Evolutionary conservation across 1,140 invertebrate species (phyloP), one percentile per base, ranked within the genome.

Genomic region (Drosophila seguyi): DNA sequence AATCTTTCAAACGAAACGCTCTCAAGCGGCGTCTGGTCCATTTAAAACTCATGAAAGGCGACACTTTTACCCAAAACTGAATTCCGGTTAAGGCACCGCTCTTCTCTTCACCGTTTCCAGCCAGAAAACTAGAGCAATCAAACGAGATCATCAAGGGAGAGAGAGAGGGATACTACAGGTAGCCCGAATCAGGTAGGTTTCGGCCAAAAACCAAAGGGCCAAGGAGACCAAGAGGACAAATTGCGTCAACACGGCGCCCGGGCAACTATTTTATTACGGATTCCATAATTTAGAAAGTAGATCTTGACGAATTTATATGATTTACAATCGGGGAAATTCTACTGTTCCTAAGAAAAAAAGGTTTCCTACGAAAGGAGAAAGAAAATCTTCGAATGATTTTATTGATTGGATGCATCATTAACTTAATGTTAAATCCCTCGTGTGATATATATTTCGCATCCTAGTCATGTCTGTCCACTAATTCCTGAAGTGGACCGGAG

Each of bases 21-120:
- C 67, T 87, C 79, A 62, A 79, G 74, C 82, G 44, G 74, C 44
- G 82, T 58, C 39, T 47, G 29, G 44, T 39, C 42, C 79, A 66
- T 76, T 84, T 84, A 50, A 65, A 41, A 42, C 59, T 31, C 63
- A 69, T 66, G 81, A 86, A 85, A 78, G 44, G 69, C 83, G 79
- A 86, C 82, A 82, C 83, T 82, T 83, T 83, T 66, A 77, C 62
- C 69, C 65, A 55, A 52, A 79, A 59, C n/a, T 52, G 53, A 78
- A 67, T 86, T 87, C 83, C 82, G 60, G 79, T 71, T 87, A 82
- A 82, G 57, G 45, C 25, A 52, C 44, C 29, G 10, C 44, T 20
- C n/a, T 41, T 14, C 20, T 65, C 20, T 29, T n/a, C n/a, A n/a
- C n/a, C n/a, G 20, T 31, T 29, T n/a, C 29, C 27, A 58, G 29